Base-by-base conservation (phyloP, 2,888 invertebrate species). In the Chironomus riparius region DNA sequence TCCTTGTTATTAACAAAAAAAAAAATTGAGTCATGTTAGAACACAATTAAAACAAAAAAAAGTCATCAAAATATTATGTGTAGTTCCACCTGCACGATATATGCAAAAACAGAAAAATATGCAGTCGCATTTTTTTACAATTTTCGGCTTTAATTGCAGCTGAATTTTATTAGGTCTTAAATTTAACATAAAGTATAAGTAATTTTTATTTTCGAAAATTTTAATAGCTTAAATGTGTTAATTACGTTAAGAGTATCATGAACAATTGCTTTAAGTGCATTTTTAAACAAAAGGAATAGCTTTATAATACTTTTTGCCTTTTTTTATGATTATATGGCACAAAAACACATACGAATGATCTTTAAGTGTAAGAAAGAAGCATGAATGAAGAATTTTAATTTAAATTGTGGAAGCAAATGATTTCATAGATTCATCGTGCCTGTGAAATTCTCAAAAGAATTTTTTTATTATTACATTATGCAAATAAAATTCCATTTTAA, bases 151-250 rank as follows among this genome's bases (percentile, higher is more conserved):
- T 56, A 56, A 56, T 56, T 56, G 18, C 56, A 56, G 56, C 15
- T 15, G 56, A 15, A 18, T 56, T 56, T 56, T 56, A 56, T 56
- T 56, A 56, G n/a, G 18, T 56, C 56, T 56, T 56, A 56, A 56
- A 56, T 56, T 56, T 56, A 18, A 56, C 18, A 18, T 18, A 56
- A 56, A 56, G 15, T 56, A 18, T 38, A 38, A 38, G 38, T 38
- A 38, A 38, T 56, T 18, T 50, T 56, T 56, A 56, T 56, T 56
- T 38, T 38, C 18, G 18, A 56, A 56, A 50, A 56, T 38, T 38
- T 38, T 38, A 56, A 56, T 56, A 65, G 12, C 28, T 70, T 50
- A 28, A 72, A 72, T 72, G 72, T 72, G 72, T 72, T 72, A 72
- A 72, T 72, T 72, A 62, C 50, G 47, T 72, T 72, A 62, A 72